Conservation (phyloP, 2,888 invertebrate genomes). For the Gibbula magus region DNA sequence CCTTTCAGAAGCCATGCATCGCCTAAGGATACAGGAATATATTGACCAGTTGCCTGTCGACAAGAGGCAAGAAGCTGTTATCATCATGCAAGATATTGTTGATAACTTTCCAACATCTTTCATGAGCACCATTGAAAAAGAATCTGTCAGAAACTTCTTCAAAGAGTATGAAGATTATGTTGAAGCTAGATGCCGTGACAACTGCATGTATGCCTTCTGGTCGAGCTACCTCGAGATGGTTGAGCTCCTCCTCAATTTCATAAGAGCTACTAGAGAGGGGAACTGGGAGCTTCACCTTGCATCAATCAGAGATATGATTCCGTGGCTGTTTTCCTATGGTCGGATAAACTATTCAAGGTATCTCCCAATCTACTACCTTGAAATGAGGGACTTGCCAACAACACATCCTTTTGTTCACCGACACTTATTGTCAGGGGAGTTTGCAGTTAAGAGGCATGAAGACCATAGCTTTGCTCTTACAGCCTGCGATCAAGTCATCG, state of each 20-base stretch:
- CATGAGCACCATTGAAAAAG: not conserved
- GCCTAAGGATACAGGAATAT: slow-evolving; percentile 23
- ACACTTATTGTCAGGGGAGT: not conserved
- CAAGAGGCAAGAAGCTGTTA: not conserved
- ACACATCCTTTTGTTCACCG: not conserved
- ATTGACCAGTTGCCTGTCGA: not conserved
- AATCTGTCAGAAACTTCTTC: not conserved
- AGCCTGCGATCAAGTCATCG: slow-evolving; percentile 13
- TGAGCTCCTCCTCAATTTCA: slow-evolving; percentile 36
- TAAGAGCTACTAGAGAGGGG: slow-evolving; percentile 42
- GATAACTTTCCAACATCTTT: not conserved
- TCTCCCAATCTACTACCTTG: not conserved
- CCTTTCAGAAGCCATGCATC: slow-evolving; percentile 32
- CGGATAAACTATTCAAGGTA: slow-evolving; percentile 43
- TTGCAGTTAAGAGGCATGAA: not conserved
- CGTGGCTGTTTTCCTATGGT: slow-evolving; percentile 50
- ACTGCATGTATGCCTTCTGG: slow-evolving; percentile 37
- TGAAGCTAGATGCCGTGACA: not conserved
- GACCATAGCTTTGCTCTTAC: not conserved
- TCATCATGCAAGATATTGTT: not conserved
- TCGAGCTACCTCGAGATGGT: slow-evolving; percentile 50
- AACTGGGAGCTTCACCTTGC: slow-evolving; percentile 41
- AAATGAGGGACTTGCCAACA: not conserved
- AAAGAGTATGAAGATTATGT: not conserved
- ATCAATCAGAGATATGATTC: slow-evolving; percentile 37